These are phyloP conservation scores for Cheirogaleus medius DNA, from an alignment of 2,113 vertebrate species.

Conservation along the genomic window DNA sequence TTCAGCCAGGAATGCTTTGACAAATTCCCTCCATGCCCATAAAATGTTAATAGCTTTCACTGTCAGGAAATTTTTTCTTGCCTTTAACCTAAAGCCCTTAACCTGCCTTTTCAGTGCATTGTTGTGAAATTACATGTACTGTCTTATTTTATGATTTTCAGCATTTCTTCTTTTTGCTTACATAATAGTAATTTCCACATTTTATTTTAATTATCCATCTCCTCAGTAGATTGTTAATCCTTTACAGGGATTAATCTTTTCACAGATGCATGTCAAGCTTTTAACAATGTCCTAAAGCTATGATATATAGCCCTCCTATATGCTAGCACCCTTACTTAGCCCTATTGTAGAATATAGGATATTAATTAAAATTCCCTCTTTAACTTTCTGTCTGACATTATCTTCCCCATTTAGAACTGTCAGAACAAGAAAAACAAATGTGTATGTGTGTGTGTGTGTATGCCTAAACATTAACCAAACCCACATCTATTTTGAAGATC, in stretches of 20 bases:
- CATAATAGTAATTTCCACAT: not conserved
- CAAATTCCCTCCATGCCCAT: not conserved
- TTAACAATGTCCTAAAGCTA: not conserved
- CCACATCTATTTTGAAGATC: conserved; percentile 3
- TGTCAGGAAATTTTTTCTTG: not conserved
- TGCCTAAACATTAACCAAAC: conserved; percentile 26
- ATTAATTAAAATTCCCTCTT: not conserved
- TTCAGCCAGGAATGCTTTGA: not conserved
- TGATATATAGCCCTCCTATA: no score
- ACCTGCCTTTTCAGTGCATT: not conserved
- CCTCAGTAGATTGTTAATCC: not conserved
- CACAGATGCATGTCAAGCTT: not conserved
- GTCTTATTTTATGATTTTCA: not conserved
- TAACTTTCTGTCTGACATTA: not conserved
- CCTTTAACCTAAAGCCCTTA: not conserved
- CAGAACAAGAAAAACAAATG: not conserved
- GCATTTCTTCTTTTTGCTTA: not conserved
- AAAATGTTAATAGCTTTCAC: not conserved
- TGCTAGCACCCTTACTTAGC: not conserved
- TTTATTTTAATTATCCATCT: conserved; percentile 12
- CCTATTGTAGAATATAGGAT: not conserved
- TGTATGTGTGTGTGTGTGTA: not conserved
- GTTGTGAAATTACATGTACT: not conserved
- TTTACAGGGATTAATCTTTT: not conserved
- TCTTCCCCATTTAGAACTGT: not conserved